Evolutionary conservation across 2,888 invertebrate genomes (phyloP), one percentile per base, ranked within the genome.

Genomic region (Seladonia tumulorum): DNA sequence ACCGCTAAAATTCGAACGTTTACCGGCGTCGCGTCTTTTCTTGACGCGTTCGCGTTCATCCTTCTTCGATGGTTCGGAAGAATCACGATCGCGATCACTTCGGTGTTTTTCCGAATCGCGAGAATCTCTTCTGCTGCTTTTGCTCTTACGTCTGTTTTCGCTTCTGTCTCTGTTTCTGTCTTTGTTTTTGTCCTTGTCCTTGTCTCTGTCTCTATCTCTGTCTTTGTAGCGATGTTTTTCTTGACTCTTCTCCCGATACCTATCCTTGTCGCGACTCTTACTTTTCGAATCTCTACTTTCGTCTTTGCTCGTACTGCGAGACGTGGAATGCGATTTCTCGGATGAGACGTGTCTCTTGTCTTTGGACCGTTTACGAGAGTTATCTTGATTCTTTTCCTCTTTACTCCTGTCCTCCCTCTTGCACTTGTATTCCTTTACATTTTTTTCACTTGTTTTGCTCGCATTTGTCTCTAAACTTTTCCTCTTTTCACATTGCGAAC

Each of bases 1-100:
- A 71, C 89, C 94, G 90, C 95, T 90, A 89, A 93, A 92, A 47
- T 90, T 89, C 5, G 90, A 91, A 60, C 85, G 89, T 16, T 84
- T 82, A 10, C 39, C 76, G 10, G 5, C 78, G 1, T 70, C 76
- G 10, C 68, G 70, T 75, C 47, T 79, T 91, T 16, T 93, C 92
- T 10, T 92, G 90, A 89, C 92, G 78, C 92, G 91, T n/a, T 57
- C 57, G 10, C 57, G 57, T 78, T 92, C 94, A 85, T 94, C 87
- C 83, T 93, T 92, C 79, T 92, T 91, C 45, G 87, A 93, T 0
- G 87, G 90, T 47, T 85, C 90, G 14, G 92, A 92, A 72, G 93
- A 92, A 86, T 90, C 93, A 60, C 92, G 89, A 5, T 89, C 89
- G 39, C 57, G 57, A n/a, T 57, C 57, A n/a, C n/a, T 7, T 42